phyloP scores from a whole-genome alignment of 2,113 vertebrate genomes.

The Malaclemys terrapin region DNA sequence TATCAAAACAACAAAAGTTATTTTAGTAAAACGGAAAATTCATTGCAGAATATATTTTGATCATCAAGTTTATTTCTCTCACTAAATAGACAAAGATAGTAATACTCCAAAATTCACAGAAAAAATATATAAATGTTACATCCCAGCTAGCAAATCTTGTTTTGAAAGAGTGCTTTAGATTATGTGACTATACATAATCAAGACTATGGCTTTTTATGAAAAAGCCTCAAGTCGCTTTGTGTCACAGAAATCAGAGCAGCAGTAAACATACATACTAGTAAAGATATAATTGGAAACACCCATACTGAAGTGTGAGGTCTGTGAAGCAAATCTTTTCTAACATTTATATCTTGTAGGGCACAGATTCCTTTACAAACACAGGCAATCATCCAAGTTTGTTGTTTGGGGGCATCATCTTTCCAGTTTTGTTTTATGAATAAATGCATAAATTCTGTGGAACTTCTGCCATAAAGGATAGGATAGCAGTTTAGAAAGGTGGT shows the following conservation, averaged over 20 bases:
- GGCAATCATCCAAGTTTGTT: neutral
- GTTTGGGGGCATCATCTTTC: neutral
- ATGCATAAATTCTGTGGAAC: neutral
- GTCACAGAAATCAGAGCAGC: neutral
- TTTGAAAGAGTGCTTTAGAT: neutral
- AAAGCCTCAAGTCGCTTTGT: neutral
- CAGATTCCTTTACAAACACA: neutral
- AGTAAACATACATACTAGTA: neutral
- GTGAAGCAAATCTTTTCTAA: slow-evolving; percentile 46
- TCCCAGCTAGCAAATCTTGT: neutral
- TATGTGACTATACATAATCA: neutral
- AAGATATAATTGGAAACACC: neutral
- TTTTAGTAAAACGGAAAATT: neutral
- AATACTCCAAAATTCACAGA: neutral
- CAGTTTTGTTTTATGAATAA: neutral
- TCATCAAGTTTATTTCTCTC: neutral
- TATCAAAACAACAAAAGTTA: neutral
- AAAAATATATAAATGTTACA: accelerated
- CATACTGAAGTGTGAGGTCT: neutral
- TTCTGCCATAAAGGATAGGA: neutral
- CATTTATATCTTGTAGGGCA: slow-evolving; percentile 22
- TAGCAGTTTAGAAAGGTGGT: neutral
- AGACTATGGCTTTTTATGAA: neutral
- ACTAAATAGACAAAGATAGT: neutral
- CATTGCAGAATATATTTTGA: neutral